Evolutionary conservation across 2,113 vertebrate species (phyloP).

Genomic region (Opisthocomus hoazin): DNA sequence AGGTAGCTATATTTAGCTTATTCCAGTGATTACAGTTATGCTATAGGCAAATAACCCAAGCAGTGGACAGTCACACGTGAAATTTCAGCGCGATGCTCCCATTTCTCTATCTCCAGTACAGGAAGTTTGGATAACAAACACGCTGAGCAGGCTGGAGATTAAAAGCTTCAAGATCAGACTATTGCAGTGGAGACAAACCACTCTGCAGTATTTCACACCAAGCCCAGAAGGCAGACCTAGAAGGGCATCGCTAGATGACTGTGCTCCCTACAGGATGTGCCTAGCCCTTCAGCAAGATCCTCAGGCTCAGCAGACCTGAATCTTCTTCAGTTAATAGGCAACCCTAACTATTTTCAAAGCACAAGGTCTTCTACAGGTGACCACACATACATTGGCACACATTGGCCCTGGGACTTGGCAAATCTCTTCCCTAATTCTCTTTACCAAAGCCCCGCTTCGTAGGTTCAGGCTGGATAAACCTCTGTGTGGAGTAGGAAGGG

Average conservation of each 20-base stretch:
- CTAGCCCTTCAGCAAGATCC: background rate
- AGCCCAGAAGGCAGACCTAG: background rate
- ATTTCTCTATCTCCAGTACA: background rate
- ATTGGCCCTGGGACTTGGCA: background rate
- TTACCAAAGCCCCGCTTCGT: background rate
- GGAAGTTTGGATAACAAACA: background rate
- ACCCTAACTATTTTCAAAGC: background rate
- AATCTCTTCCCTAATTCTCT: background rate
- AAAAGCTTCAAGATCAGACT: background rate
- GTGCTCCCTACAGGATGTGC: background rate
- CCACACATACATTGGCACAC: background rate
- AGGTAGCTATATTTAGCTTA: background rate
- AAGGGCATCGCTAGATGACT: background rate
- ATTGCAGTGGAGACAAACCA: background rate
- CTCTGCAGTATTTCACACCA: background rate
- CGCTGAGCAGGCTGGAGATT: background rate
- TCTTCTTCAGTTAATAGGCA: background rate
- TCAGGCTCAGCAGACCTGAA: background rate
- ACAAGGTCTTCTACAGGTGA: background rate
- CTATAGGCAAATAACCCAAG: background rate
- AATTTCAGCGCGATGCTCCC: background rate
- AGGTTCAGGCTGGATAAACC: background rate
- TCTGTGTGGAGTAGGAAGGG: background rate
- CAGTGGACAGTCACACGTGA: background rate
- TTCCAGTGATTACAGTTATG: background rate